These are phyloP conservation scores for Cantharis flavilabris DNA, from an alignment of 2,888 invertebrate species.

Conservation along the genomic window DNA sequence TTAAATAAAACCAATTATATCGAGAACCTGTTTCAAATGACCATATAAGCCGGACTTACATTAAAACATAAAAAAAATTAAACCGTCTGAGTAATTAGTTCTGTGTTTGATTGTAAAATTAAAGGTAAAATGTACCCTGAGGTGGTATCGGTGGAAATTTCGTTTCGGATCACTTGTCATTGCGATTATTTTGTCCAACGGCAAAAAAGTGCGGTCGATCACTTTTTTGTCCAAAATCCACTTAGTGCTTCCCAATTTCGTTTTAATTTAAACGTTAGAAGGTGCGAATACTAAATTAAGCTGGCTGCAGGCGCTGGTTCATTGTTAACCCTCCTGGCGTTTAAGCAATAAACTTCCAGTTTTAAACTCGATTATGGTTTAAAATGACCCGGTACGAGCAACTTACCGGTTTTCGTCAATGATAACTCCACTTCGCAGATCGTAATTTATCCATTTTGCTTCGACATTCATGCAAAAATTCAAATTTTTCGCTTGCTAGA, in stretches of 20 bases:
- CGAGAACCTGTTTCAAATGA: background rate
- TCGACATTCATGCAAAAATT: background rate
- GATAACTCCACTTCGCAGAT: background rate
- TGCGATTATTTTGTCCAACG: background rate
- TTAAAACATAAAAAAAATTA: background rate
- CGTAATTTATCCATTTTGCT: background rate
- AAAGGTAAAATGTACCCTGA: constrained; percentile 6
- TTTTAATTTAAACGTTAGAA: background rate
- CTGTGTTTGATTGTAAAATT: constrained; percentile 10
- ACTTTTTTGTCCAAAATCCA: background rate
- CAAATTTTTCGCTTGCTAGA: background rate
- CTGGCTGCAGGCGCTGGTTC: background rate
- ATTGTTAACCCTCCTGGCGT: background rate
- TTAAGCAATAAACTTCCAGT: background rate
- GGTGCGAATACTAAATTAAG: background rate
- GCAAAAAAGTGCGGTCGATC: background rate
- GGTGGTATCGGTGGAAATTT: background rate
- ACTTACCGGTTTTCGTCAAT: background rate
- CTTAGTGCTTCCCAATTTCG: background rate
- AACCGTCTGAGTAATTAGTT: background rate
- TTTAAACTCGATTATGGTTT: background rate
- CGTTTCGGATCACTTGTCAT: background rate
- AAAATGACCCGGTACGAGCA: background rate
- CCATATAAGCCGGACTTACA: background rate
- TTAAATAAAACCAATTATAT: constrained; percentile 1